Conservation (phyloP, 2,797 vertebrate species). For the Cirrhinus mrigala region DNA sequence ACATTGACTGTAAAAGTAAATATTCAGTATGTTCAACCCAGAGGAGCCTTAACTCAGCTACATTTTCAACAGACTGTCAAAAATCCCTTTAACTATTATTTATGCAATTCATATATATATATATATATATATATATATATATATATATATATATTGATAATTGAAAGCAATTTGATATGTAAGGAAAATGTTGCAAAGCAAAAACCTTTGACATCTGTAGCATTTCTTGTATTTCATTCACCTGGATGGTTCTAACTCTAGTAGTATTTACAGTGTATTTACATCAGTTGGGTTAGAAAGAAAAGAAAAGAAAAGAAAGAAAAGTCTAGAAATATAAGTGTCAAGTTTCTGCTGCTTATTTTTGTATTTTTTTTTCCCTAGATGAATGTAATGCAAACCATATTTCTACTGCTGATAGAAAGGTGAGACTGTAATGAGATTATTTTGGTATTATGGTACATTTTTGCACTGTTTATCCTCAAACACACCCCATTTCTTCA, state of each 20-base stretch:
- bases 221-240: not conserved
- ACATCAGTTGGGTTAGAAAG: not conserved
- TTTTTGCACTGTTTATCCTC: not conserved
- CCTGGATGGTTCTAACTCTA: not conserved
- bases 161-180: not conserved
- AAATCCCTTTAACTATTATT: not conserved
- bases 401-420: slow-evolving; percentile 11
- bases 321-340: not conserved
- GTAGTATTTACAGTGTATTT: not conserved
- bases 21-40: not conserved
- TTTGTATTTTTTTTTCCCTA: not conserved
- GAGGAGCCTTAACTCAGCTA: not conserved
- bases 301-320: not conserved
- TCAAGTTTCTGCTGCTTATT: not conserved
- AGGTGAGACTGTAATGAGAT: slow-evolving; percentile 13
- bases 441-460: not conserved
- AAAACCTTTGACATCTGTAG: not conserved
- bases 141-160: too few relatives aligned
- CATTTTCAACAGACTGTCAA: not conserved
- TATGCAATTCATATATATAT: too few relatives aligned
- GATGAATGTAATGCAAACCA: not conserved
- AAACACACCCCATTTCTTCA: not conserved
- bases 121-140: too few relatives aligned
- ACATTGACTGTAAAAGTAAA: not conserved
- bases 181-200: not conserved